These are phyloP conservation scores for Rafetus swinhoei DNA, from an alignment of 2,113 vertebrate species.

Conservation along the genomic window DNA sequence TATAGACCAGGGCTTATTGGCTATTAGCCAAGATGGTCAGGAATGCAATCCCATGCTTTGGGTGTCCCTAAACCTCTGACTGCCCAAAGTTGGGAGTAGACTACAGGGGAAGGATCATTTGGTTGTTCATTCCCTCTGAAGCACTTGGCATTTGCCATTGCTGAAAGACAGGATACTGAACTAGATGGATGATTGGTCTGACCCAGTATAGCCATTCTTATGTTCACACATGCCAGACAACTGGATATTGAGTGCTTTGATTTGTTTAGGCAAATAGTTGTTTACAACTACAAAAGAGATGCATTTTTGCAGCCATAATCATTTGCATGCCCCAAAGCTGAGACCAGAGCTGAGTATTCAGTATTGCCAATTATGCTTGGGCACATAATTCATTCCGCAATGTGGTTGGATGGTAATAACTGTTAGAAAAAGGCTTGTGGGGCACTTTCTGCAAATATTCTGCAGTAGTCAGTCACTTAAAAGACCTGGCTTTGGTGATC, in stretches of 20 bases:
- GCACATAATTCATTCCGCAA: neutral
- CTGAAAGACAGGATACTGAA: neutral
- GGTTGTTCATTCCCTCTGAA: neutral
- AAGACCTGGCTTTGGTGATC: neutral
- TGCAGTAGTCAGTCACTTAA: neutral
- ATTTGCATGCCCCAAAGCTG: conserved; percentile 18
- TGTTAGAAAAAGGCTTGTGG: neutral
- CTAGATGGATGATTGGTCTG: neutral
- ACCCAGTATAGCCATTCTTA: neutral
- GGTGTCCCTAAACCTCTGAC: neutral
- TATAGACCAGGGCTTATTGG: neutral
- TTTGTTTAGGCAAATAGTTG: neutral
- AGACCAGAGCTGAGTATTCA: conserved; percentile 41
- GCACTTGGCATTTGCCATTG: neutral
- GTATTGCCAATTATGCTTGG: conserved; percentile 51
- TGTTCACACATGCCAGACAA: neutral
- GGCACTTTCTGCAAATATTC: neutral
- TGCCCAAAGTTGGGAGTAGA: neutral
- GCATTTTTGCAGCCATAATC: conserved; percentile 29
- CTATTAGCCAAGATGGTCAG: neutral
- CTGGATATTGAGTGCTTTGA: neutral
- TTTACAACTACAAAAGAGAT: neutral
- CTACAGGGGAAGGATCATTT: neutral
- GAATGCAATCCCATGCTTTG: neutral
- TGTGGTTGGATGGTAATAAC: neutral